A percentile compares a stretch with the other conserved stretches of the same genome.
These are phyloP conservation scores for Trematomus bernacchii DNA, from an alignment of 2,797 vertebrate genomes.

Conservation along the genomic window DNA sequence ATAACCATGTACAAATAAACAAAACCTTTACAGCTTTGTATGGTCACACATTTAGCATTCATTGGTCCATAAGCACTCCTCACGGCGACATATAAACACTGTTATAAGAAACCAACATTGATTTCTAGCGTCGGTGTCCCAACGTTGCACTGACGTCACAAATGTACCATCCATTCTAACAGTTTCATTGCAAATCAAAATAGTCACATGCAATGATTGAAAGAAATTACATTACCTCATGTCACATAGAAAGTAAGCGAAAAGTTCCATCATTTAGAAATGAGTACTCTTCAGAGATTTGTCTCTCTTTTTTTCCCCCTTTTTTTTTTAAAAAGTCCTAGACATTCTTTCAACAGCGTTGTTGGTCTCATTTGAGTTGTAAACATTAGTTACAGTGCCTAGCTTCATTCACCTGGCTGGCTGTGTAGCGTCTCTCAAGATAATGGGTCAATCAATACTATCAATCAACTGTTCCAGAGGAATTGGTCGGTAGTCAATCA, in stretches of 20 bases:
- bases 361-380: constrained; percentile 88
- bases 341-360: constrained; percentile 89
- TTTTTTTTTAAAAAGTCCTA: constrained; percentile 79
- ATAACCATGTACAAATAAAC: constrained; percentile 88
- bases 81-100: constrained; percentile 84
- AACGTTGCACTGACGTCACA: constrained; percentile 84
- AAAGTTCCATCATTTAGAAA: constrained; percentile 84
- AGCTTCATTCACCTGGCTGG: constrained; percentile 77
- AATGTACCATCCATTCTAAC: constrained; percentile 87
- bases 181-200: constrained; percentile 87
- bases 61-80: constrained; percentile 85
- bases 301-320: constrained; percentile 53
- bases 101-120: constrained; percentile 75
- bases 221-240: constrained; percentile 87
- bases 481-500: constrained; percentile 79
- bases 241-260: constrained; percentile 86
- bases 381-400: constrained; percentile 85
- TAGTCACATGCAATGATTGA: constrained; percentile 88
- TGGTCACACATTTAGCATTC: constrained; percentile 85
- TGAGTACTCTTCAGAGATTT: constrained; percentile 83
- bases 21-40: constrained; percentile 87
- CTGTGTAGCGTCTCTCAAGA: constrained; percentile 78
- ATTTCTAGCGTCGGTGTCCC: constrained; percentile 78
- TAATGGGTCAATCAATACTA: constrained; percentile 78
- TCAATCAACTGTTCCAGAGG: constrained; percentile 78